phyloP scores from a whole-genome alignment of 2,113 vertebrate species.

The Meles meles region DNA sequence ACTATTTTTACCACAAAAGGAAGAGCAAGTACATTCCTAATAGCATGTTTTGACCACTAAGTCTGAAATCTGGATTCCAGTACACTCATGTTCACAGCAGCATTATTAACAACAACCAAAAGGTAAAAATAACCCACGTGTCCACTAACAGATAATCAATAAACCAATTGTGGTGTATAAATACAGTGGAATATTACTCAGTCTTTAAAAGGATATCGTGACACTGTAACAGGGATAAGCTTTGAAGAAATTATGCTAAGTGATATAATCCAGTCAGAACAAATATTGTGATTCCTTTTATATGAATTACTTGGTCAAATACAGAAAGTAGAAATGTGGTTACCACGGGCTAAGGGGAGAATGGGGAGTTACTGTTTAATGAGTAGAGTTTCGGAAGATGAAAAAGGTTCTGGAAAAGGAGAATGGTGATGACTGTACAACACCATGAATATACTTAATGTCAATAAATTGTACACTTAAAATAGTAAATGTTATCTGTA shows the following conservation, averaged over 20 bases:
- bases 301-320: background rate
- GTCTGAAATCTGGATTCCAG: background rate
- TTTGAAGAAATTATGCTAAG: background rate
- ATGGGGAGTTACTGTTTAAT: background rate
- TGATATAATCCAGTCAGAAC: background rate
- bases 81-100: background rate
- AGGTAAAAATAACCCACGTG: background rate
- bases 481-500: background rate
- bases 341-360: background rate
- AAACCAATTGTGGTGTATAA: background rate
- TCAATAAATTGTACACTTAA: background rate
- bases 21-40: background rate
- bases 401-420: background rate
- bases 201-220: background rate
- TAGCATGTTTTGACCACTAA: background rate
- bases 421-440: background rate
- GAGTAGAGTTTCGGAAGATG: background rate
- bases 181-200: background rate
- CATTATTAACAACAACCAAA: background rate
- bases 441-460: background rate
- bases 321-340: background rate
- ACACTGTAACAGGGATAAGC: background rate
- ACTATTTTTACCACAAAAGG: background rate
- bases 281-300: background rate
- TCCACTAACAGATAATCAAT: background rate